Conservation (phyloP, 2,797 vertebrate species). For the Crossoptilon crossoptilon region DNA sequence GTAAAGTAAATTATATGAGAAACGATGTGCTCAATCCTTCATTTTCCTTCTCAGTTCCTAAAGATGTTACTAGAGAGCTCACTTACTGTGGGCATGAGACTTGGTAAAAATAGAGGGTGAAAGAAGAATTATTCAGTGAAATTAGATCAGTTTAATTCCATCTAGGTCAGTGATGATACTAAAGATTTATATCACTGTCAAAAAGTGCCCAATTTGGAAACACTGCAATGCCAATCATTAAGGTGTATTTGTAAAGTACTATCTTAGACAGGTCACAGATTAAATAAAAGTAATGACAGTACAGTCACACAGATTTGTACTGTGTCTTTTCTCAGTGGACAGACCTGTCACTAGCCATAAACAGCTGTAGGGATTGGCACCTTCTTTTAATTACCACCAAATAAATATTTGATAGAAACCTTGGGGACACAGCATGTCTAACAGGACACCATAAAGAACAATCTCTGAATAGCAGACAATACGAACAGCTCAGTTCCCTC, state of each 20-base stretch:
- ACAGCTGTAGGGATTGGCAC: background rate
- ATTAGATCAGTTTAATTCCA: background rate
- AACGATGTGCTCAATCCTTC: background rate
- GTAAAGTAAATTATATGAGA: background rate
- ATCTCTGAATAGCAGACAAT: background rate
- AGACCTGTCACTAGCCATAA: background rate
- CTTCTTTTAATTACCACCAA: background rate
- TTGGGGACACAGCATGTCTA: background rate
- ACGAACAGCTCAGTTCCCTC: background rate
- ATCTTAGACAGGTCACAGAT: background rate
- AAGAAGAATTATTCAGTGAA: background rate
- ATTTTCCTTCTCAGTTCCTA: background rate
- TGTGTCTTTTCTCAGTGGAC: background rate
- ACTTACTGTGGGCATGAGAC: fast-evolving
- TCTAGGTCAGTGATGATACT: background rate
- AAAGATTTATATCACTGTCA: background rate
- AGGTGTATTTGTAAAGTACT: background rate
- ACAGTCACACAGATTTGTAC: background rate
- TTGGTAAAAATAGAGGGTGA: background rate
- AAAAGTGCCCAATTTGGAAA: background rate
- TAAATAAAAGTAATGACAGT: background rate
- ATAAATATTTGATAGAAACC: background rate
- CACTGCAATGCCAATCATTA: background rate
- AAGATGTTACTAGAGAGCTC: background rate
- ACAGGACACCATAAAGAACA: background rate